phyloP scores from a whole-genome alignment of 2,888 invertebrate species.

The Tolmerus cingulatus region DNA sequence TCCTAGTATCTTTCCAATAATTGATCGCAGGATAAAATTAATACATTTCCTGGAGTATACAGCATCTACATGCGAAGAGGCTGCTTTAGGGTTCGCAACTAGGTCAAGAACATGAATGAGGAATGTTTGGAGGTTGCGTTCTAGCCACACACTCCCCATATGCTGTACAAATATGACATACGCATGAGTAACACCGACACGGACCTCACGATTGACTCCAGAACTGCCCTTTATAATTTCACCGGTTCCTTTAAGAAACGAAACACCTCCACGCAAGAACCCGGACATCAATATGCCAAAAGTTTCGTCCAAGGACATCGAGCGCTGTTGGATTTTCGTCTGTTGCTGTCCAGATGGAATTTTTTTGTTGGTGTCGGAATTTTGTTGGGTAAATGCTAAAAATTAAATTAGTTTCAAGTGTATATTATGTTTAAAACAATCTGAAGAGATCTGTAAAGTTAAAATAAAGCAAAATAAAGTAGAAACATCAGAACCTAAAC shows the following conservation, averaged over 20 bases:
- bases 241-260: constrained; percentile 90
- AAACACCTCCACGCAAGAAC: constrained; percentile 91
- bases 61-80: constrained; percentile 95
- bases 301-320: constrained; percentile 88
- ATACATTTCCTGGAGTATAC: constrained; percentile 98
- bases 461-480: too few relatives aligned
- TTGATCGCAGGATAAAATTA: constrained; percentile 90
- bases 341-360: constrained; percentile 50
- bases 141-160: constrained; percentile 94
- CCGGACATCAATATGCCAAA: constrained; percentile 91
- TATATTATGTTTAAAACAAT: not conserved
- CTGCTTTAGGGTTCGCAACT: constrained; percentile 94
- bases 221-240: constrained; percentile 96
- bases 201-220: constrained; percentile 91
- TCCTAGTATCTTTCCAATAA: constrained; percentile 92
- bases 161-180: constrained; percentile 95
- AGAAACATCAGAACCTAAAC: too few relatives aligned
- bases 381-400: constrained; percentile 76
- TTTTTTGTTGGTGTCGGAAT: constrained; percentile 65
- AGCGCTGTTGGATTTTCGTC: constrained; percentile 50
- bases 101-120: constrained; percentile 91
- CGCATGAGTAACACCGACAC: constrained; percentile 96
- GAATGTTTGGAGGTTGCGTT: constrained; percentile 86
- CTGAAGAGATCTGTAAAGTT: not conserved
- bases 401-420: constrained; percentile 43